These are phyloP conservation scores for Eristalinus sepulchralis DNA, from an alignment of 2,888 invertebrate species.

Conservation along the genomic window DNA sequence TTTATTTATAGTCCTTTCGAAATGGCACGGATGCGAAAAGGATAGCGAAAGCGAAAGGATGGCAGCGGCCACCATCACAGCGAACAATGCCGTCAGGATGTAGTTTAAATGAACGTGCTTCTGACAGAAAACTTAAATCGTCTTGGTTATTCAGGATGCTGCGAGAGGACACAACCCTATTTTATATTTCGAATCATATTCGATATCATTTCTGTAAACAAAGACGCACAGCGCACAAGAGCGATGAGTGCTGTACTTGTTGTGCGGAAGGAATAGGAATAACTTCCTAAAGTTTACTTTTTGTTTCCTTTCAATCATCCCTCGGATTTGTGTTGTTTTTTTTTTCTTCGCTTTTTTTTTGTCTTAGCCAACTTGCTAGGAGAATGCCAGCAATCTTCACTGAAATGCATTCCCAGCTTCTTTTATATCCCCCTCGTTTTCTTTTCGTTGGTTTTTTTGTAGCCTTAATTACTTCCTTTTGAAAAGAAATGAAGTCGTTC, in stretches of 20 bases:
- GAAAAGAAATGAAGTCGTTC: conserved; percentile 52
- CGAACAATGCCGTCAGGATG: conserved; percentile 1
- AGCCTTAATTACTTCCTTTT: conserved; percentile 65
- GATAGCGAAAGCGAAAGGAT: background rate
- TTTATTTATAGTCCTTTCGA: conserved; percentile 37
- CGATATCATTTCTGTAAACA: conserved; percentile 50
- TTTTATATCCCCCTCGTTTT: conserved; percentile 14
- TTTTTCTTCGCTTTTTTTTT: conserved; percentile 11
- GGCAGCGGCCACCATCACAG: conserved; percentile 2
- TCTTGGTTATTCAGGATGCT: background rate
- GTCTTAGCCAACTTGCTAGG: conserved; percentile 40
- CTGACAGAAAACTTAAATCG: conserved; percentile 10
- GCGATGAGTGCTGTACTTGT: conserved; percentile 29
- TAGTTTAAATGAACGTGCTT: background rate
- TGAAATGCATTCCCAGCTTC: conserved; percentile 47
- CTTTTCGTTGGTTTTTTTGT: conserved; percentile 2
- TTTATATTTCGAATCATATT: conserved; percentile 39
- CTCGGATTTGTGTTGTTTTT: conserved; percentile 1
- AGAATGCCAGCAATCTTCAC: conserved; percentile 36
- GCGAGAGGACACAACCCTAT: background rate
- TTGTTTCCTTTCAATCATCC: conserved; percentile 60
- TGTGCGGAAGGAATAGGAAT: conserved; percentile 49
- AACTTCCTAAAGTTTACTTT: conserved; percentile 60
- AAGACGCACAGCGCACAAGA: background rate
- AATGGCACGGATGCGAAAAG: conserved; percentile 4